Evolutionary conservation across 2,888 invertebrate species (phyloP).

Genomic region (Drosophila picticornis): DNA sequence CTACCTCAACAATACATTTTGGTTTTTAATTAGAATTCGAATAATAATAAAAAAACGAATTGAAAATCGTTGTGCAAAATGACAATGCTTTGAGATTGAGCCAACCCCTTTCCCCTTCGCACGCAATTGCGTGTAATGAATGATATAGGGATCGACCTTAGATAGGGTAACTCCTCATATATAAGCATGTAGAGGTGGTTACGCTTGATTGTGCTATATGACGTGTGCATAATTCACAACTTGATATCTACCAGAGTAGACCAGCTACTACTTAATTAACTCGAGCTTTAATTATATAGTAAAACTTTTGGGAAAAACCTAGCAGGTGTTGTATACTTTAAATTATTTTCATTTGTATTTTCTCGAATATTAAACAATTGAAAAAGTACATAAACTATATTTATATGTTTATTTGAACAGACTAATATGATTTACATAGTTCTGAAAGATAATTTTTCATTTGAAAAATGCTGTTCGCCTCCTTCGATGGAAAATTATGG

Average conservation of each 20-base stretch:
- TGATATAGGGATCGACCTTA: slow-evolving; percentile 59
- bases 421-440: not conserved
- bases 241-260: slow-evolving; percentile 31
- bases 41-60: slow-evolving; percentile 44
- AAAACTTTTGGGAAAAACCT: slow-evolving; percentile 1
- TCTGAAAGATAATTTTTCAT: not conserved
- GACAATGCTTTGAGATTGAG: slow-evolving; percentile 41
- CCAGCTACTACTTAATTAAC: slow-evolving; percentile 21
- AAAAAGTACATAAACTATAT: not conserved
- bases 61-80: slow-evolving; percentile 57
- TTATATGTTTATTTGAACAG: not conserved
- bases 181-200: slow-evolving; percentile 64
- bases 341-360: not conserved
- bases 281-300: slow-evolving; percentile 45
- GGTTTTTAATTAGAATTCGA: slow-evolving; percentile 78
- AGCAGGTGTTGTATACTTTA: slow-evolving; percentile 31
- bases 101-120: slow-evolving; percentile 53
- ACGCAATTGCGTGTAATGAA: slow-evolving; percentile 77
- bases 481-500: not conserved
- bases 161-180: slow-evolving; percentile 8
- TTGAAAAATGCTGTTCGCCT: not conserved
- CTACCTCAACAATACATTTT: slow-evolving; percentile 71
- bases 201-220: slow-evolving; percentile 79
- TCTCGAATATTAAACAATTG: not conserved
- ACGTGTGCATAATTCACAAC: slow-evolving; percentile 72